Evolutionary conservation across 1,140 invertebrate species (phyloP).

Genomic region (Drosophila albomicans): DNA sequence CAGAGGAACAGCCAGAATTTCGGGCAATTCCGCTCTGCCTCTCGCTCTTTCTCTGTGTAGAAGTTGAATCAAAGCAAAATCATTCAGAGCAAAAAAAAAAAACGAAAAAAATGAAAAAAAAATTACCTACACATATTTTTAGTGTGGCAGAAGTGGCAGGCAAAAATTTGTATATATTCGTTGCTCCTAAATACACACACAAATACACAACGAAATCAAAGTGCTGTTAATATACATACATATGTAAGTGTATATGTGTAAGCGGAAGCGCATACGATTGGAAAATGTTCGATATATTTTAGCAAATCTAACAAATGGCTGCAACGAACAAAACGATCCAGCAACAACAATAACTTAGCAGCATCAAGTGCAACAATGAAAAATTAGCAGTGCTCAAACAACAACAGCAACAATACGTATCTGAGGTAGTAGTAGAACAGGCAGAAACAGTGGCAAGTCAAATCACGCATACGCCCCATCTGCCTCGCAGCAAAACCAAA

Average conservation of each 20-base stretch:
- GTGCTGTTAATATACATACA: slow-evolving; percentile 1
- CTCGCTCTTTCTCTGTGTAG: slow-evolving; percentile 43
- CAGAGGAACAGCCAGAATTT: slow-evolving; percentile 5
- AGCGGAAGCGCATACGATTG: slow-evolving; percentile 58
- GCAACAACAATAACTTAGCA: not conserved
- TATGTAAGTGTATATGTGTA: slow-evolving; percentile 30
- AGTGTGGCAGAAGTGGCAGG: slow-evolving; percentile 55
- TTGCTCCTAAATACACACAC: slow-evolving; percentile 72
- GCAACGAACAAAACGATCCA: slow-evolving; percentile 1
- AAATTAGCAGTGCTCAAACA: slow-evolving; percentile 15
- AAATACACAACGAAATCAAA: slow-evolving; percentile 42
- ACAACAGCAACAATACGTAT: slow-evolving; percentile 10
- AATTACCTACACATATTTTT: slow-evolving; percentile 73
- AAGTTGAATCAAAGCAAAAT: slow-evolving; percentile 58
- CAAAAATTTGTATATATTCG: slow-evolving; percentile 79
- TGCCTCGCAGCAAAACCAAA: slow-evolving; percentile 33
- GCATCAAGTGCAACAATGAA: slow-evolving; percentile 40
- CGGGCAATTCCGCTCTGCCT: slow-evolving; percentile 17
- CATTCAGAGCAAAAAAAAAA: slow-evolving; percentile 54
- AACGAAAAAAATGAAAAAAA: not conserved
- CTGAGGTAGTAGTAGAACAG: not conserved
- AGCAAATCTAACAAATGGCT: slow-evolving; percentile 40
- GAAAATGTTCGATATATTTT: slow-evolving; percentile 52
- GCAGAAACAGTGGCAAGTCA: slow-evolving; percentile 12
- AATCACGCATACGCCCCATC: slow-evolving; percentile 79